A percentile compares a stretch with the other conserved stretches of the same genome.
Evolutionary conservation across 2,797 vertebrate species (phyloP).

Genomic region (Mycteria americana): DNA sequence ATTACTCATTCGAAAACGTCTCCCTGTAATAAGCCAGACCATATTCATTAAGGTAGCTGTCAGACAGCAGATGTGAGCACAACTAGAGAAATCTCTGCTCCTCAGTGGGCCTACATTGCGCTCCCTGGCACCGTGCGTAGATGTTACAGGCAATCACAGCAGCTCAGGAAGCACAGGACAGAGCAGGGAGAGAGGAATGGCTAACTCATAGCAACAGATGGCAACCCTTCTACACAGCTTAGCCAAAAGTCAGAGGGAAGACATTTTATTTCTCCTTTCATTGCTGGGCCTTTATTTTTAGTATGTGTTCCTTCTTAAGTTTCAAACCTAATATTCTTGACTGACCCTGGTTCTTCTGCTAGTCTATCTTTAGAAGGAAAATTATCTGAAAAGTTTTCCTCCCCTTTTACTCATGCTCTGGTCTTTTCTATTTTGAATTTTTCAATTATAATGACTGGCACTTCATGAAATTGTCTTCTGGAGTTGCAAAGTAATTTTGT

Average conservation of each 20-base stretch:
- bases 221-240: not conserved
- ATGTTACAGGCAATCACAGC: not conserved
- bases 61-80: conserved; percentile 48
- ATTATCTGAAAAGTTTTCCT: not conserved
- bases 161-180: not conserved
- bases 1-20: not conserved
- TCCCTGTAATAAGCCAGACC: conserved; percentile 35
- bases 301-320: not conserved
- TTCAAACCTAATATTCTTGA: not conserved
- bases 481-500: not conserved
- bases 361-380: not conserved
- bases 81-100: conserved; percentile 46
- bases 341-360: not conserved
- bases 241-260: not conserved
- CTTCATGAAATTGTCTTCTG: conserved; percentile 4
- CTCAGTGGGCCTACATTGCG: not conserved
- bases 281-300: not conserved
- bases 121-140: not conserved
- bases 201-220: conserved; percentile 9
- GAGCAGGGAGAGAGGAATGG: not conserved
- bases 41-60: conserved; percentile 57
- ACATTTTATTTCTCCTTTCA: not conserved
- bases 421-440: not conserved
- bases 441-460: conserved; percentile 14
- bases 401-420: not conserved